phyloP scores from a whole-genome alignment of 2,888 invertebrate species.

The Agrochola litura region DNA sequence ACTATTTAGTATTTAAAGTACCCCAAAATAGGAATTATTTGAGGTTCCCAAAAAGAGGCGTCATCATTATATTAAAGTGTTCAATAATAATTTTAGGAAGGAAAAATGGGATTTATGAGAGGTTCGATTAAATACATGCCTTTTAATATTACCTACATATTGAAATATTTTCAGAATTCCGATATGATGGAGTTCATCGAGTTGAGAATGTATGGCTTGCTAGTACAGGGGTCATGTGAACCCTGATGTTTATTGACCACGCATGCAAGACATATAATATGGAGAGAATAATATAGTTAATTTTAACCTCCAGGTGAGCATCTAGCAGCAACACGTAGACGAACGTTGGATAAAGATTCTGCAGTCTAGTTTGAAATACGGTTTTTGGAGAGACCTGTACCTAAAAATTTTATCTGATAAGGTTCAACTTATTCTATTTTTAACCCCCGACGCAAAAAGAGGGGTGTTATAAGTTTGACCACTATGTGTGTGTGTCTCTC shows the following conservation, averaged over 20 bases:
- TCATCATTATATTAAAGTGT: too few relatives aligned
- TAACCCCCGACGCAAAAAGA: not conserved
- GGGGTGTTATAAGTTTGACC: too few relatives aligned
- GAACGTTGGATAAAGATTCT: not conserved
- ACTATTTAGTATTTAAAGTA: not conserved
- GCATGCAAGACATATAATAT: not conserved
- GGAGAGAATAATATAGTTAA: not conserved
- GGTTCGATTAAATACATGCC: too few relatives aligned
- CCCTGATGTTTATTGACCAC: not conserved
- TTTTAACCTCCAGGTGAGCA: not conserved
- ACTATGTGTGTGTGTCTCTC: too few relatives aligned
- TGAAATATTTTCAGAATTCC: not conserved
- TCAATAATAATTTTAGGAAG: too few relatives aligned
- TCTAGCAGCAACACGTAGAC: not conserved
- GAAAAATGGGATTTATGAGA: too few relatives aligned
- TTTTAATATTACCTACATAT: too few relatives aligned
- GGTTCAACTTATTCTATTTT: conserved; percentile 8
- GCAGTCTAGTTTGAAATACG: not conserved
- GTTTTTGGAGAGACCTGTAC: not conserved
- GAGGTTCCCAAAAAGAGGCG: too few relatives aligned
- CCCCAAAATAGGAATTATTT: not conserved
- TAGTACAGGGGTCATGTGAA: not conserved
- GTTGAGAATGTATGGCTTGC: not conserved
- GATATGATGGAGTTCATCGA: not conserved
- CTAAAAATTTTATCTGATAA: not conserved